Percentiles rank a stretch among this genome's conserved stretches.
These are phyloP conservation scores for Anas platyrhynchos DNA, from an alignment of 2,113 vertebrate genomes.

Conservation along the genomic window DNA sequence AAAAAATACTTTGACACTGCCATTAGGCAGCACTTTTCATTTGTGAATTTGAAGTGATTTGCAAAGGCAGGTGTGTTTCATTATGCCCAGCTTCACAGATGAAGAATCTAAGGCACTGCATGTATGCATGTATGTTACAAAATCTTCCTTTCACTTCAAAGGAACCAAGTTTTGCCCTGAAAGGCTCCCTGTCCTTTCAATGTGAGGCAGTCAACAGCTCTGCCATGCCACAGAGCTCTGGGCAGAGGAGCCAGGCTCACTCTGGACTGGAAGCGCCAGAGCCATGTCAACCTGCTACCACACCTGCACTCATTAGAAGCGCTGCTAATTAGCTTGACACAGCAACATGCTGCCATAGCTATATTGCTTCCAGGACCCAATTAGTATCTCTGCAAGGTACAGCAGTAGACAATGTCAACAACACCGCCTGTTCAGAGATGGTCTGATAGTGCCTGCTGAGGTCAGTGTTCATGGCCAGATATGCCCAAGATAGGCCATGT, in stretches of 20 bases:
- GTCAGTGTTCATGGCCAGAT: not conserved
- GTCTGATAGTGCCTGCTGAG: not conserved
- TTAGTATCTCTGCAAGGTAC: constrained; percentile 53
- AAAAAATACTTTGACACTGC: not conserved
- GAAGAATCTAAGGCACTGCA: not conserved
- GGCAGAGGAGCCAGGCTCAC: not conserved
- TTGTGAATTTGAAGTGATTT: not conserved
- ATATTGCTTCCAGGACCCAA: constrained; percentile 63
- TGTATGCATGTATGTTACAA: not conserved
- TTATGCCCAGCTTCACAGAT: constrained; percentile 15
- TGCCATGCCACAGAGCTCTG: not conserved
- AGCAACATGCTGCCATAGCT: constrained; percentile 53
- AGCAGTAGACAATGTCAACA: not conserved
- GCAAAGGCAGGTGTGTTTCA: not conserved
- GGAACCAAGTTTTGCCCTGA: not conserved
- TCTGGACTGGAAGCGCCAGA: constrained; percentile 2
- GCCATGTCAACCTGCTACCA: constrained; percentile 29
- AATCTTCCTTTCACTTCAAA: not conserved
- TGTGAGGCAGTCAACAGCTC: not conserved
- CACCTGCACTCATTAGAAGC: constrained; percentile 49
- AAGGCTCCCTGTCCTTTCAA: not conserved
- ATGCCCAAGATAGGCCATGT: not conserved
- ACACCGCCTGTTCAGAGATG: not conserved
- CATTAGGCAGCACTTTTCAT: not conserved
- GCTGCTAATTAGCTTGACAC: constrained; percentile 59